These are phyloP conservation scores for Polyploca ridens DNA, from an alignment of 2,888 invertebrate species.

Conservation along the genomic window DNA sequence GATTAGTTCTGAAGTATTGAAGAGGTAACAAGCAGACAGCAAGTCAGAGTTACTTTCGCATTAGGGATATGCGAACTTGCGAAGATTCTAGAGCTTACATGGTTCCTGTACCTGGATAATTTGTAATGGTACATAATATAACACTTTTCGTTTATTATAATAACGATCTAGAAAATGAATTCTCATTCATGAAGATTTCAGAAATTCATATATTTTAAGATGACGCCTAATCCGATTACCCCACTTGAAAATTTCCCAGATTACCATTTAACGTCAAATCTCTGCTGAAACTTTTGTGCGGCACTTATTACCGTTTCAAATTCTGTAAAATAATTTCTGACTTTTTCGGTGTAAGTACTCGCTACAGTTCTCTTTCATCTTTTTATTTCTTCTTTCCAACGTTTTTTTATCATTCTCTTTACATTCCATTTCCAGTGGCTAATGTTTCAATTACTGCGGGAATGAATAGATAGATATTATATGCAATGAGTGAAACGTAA, in stretches of 20 bases:
- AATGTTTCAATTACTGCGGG: conserved; percentile 55
- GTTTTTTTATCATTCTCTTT: conserved; percentile 59
- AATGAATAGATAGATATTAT: not conserved
- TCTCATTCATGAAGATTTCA: conserved; percentile 29
- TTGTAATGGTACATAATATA: too few relatives aligned
- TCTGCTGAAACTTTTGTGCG: conserved; percentile 60
- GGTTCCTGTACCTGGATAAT: too few relatives aligned
- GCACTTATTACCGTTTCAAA: conserved; percentile 68
- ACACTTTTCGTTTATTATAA: not conserved
- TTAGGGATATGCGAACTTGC: too few relatives aligned
- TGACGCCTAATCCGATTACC: conserved; percentile 65
- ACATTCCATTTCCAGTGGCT: conserved; percentile 48
- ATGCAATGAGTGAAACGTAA: conserved; percentile 13
- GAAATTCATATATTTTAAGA: conserved; percentile 53
- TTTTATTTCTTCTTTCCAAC: conserved; percentile 65
- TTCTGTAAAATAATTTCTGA: conserved; percentile 70
- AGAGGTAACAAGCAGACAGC: too few relatives aligned
- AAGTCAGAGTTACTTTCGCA: too few relatives aligned
- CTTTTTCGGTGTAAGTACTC: conserved; percentile 62
- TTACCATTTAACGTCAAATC: conserved; percentile 69
- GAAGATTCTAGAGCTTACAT: too few relatives aligned
- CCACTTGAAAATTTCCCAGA: conserved; percentile 62
- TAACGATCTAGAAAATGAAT: conserved; percentile 31
- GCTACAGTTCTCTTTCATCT: conserved; percentile 66
- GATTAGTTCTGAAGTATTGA: too few relatives aligned